phyloP scores from a whole-genome alignment of 2,797 vertebrate genomes.

The Salarias fasciatus region DNA sequence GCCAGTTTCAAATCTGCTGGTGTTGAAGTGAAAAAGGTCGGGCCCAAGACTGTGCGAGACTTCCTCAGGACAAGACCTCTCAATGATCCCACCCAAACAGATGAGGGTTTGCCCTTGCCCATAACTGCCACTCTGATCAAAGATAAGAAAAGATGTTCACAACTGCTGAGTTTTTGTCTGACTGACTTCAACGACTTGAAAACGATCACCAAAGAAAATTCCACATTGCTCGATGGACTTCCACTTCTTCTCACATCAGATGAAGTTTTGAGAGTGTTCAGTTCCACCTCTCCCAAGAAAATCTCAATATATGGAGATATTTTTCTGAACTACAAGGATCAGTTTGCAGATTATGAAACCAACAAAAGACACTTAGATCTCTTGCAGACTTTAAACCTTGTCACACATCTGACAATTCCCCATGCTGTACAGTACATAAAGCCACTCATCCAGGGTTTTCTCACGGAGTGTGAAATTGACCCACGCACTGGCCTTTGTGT shows the following conservation, averaged over 20 bases:
- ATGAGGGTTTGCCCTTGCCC: conserved; percentile 64
- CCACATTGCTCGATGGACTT: conserved; percentile 47
- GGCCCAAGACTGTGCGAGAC: conserved; percentile 51
- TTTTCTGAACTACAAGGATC: conserved; percentile 51
- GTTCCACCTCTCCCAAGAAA: conserved; percentile 58
- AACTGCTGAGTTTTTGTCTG: conserved; percentile 76
- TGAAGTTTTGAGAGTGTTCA: conserved; percentile 70
- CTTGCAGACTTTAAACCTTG: conserved; percentile 49
- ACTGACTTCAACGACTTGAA: background rate
- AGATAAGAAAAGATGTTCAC: conserved; percentile 56
- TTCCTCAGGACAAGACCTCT: conserved; percentile 72
- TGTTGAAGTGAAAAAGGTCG: conserved; percentile 58
- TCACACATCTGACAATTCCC: conserved; percentile 63
- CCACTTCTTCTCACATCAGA: conserved; percentile 82
- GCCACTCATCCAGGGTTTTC: conserved; percentile 40
- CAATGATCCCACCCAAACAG: conserved; percentile 68
- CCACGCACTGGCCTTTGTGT: conserved; percentile 48
- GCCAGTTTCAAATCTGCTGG: conserved; percentile 56
- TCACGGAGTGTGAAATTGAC: conserved; percentile 58
- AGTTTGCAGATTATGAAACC: conserved; percentile 65
- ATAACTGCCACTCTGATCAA: conserved; percentile 72
- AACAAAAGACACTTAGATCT: fast-evolving
- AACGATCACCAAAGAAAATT: background rate
- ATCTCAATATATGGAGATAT: conserved; percentile 57
- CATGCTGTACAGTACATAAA: conserved; percentile 55